Base-by-base conservation (phyloP, 1,140 invertebrate genomes). In the Drosophila orena region DNA sequence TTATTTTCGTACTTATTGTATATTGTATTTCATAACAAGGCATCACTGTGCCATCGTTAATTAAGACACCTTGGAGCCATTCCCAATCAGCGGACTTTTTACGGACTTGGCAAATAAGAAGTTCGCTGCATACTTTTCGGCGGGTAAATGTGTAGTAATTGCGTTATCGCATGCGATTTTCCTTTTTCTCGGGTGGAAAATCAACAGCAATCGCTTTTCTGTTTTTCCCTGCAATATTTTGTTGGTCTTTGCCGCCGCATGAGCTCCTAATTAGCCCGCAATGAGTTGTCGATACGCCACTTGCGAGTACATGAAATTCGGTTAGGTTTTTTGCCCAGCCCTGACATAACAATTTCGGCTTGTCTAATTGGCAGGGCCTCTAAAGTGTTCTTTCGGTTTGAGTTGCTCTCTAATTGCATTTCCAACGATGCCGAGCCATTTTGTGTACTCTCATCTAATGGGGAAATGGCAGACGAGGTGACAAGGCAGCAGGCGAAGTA, bases 191-290 rank as follows among this genome's bases (percentile, higher is more conserved):
- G 11, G 57, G 15, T 61, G 53, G 54, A 71, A 79, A 84, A 79
- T 61, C 79, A 65, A 47, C 59, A 30, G 35, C 44, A 42, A 47
- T 46, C 72, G 46, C 42, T 58, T 65, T 47, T 50, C 14, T 12
- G 49, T 46, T 64, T 53, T 56, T 34, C 27, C 27, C n/a, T 2
- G 52, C 22, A 10, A 38, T 22, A 49, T 52, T 55, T 50, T 69
- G 61, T 60, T 62, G 43, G 54, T 68, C 47, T 53, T 61, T 65
- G 49, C 44, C 42, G 47, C 57, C 58, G 64, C 81, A 81, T 68
- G 64, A 88, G 79, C 59, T 88, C 84, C 72, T 88, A 88, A 88
- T 88, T 88, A 79, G 79, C 62, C 71, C 76, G 71, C 75, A 88
- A 79, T 89, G 83, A 83, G 76, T 83, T 89, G 83, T 65, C 66